These are phyloP conservation scores for Bos indicus DNA, from an alignment of 2,113 vertebrate genomes.

Conservation along the genomic window DNA sequence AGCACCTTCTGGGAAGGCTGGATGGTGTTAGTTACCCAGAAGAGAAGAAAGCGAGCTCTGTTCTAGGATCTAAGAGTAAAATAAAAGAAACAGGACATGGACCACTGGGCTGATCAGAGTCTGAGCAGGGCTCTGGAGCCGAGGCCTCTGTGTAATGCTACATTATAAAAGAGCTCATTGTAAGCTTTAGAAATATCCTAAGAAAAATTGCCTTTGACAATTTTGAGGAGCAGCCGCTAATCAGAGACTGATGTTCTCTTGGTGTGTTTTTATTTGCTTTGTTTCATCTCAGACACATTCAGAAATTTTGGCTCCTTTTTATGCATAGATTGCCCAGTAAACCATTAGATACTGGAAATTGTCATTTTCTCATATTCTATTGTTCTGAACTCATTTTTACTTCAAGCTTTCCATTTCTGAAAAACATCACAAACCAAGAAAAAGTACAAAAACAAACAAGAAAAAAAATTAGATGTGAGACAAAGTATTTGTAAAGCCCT, in stretches of 20 bases:
- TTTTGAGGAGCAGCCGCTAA: background rate
- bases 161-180: background rate
- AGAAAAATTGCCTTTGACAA: background rate
- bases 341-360: background rate
- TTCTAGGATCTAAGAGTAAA: background rate
- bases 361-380: background rate
- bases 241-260: background rate
- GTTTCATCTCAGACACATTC: background rate
- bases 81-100: background rate
- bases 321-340: background rate
- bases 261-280: background rate
- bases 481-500: background rate
- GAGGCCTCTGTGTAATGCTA: background rate
- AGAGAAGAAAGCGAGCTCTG: background rate
- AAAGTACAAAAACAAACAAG: background rate
- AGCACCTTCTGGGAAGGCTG: background rate
- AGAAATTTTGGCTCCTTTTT: background rate
- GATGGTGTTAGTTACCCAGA: background rate
- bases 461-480: background rate
- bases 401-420: background rate
- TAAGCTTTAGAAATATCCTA: background rate
- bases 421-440: background rate
- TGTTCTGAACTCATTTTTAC: background rate
- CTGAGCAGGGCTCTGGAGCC: background rate
- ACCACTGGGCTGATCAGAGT: background rate